phyloP scores from a whole-genome alignment of 2,888 invertebrate species.

The Dicycla oo region DNA sequence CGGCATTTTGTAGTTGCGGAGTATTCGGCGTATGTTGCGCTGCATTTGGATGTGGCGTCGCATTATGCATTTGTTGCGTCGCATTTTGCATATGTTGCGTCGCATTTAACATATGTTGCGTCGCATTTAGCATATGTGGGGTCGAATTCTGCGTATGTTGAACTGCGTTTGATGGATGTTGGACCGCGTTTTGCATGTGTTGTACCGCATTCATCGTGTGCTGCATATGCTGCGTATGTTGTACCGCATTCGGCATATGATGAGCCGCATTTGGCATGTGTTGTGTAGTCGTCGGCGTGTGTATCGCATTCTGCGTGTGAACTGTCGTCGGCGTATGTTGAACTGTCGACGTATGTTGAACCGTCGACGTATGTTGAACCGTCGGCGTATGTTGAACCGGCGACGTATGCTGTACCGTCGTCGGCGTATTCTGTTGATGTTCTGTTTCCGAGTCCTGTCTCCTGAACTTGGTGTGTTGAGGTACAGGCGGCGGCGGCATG shows the following conservation, averaged over 20 bases:
- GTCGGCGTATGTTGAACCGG: too few species aligned
- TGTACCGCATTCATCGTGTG: constrained; percentile 39
- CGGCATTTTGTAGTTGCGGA: constrained; percentile 8
- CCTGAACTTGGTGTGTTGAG: constrained; percentile 72
- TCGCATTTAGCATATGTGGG: constrained; percentile 36
- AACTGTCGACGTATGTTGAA: constrained; percentile 22
- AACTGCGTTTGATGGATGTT: constrained; percentile 33
- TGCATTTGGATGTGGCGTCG: constrained; percentile 4
- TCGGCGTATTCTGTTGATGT: constrained; percentile 35
- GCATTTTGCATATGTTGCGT: constrained; percentile 34
- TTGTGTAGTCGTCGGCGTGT: constrained; percentile 30
- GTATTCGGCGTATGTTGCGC: constrained; percentile 25
- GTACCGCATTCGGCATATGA: constrained; percentile 30
- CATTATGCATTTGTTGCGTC: constrained; percentile 29
- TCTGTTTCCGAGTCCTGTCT: constrained; percentile 46
- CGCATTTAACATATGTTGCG: constrained; percentile 29
- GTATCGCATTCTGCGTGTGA: constrained; percentile 55
- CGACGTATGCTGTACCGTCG: too few species aligned
- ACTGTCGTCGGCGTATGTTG: constrained; percentile 61
- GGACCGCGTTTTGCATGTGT: constrained; percentile 35
- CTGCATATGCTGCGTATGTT: constrained; percentile 40
- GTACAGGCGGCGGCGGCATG: constrained; percentile 83
- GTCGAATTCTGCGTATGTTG: constrained; percentile 30
- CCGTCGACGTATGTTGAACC: constrained; percentile 37
- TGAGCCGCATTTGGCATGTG: constrained; percentile 45